Percentiles rank a stretch among this genome's conserved stretches.
These are phyloP conservation scores for Varecia variegata DNA, from an alignment of 2,797 vertebrate species.

Conservation along the genomic window DNA sequence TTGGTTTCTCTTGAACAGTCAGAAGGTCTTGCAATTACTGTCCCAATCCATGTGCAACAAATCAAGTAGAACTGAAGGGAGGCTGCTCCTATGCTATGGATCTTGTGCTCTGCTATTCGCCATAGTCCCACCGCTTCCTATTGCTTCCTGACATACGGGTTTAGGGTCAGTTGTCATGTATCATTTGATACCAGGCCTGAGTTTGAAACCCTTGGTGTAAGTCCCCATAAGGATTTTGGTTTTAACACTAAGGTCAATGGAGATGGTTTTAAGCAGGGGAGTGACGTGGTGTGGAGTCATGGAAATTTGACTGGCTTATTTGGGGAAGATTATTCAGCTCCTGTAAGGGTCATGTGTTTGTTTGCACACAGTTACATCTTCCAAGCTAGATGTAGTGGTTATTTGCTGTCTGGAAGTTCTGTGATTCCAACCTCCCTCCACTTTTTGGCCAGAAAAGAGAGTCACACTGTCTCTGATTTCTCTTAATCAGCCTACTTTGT, in stretches of 20 bases:
- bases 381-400: not conserved
- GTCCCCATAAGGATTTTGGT: not conserved
- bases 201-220: conserved; percentile 30
- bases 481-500: conserved; percentile 12
- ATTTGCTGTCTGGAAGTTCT: conserved; percentile 29
- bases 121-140: not conserved
- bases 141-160: not conserved
- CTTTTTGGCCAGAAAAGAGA: conserved; percentile 25
- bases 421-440: not conserved
- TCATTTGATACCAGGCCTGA: not conserved
- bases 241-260: not conserved
- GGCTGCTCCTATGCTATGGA: not conserved
- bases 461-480: not conserved
- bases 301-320: not conserved
- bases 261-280: not conserved
- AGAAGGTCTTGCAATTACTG: not conserved
- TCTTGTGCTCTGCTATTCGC: not conserved
- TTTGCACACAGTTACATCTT: not conserved
- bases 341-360: not conserved
- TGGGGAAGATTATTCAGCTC: not conserved
- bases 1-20: not conserved
- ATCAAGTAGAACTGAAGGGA: not conserved
- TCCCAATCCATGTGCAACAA: not conserved
- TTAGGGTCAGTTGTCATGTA: not conserved
- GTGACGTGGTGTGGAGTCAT: not conserved